Percentiles rank a stretch among this genome's conserved stretches.
Conservation (phyloP, 2,113 vertebrate species). For the Myiozetetes cayanensis region DNA sequence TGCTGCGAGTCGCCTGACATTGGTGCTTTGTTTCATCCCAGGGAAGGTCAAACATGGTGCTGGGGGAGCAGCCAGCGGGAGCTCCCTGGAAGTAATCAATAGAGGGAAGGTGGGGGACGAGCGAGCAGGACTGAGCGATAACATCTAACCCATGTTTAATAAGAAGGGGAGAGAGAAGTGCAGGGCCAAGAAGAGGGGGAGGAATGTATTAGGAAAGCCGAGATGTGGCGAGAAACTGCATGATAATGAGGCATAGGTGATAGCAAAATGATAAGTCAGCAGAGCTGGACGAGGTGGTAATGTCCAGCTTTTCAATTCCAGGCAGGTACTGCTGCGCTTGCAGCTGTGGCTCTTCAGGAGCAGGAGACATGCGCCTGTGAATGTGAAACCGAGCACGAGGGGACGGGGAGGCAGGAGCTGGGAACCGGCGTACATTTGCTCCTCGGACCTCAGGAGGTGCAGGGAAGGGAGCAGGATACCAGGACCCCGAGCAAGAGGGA, state of each 20-base stretch:
- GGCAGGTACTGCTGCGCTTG: slow-evolving; percentile 68
- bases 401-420: neutral
- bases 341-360: slow-evolving; percentile 47
- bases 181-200: neutral
- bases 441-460: neutral
- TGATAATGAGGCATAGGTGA: slow-evolving; percentile 39
- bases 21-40: neutral
- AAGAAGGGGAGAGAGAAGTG: neutral
- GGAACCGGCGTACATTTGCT: rapidly evolving
- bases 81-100: slow-evolving; percentile 5
- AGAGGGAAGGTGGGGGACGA: neutral
- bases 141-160: slow-evolving; percentile 22
- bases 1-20: neutral
- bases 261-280: slow-evolving; percentile 48
- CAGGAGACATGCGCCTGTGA: neutral
- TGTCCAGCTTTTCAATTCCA: slow-evolving; percentile 64
- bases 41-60: neutral
- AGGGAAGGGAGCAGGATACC: neutral
- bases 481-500: rapidly evolving
- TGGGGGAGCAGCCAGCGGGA: neutral
- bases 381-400: neutral
- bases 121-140: neutral
- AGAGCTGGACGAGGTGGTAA: slow-evolving; percentile 11
- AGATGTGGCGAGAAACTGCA: neutral
- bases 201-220: neutral